These are phyloP conservation scores for Ylistrum balloti DNA, from an alignment of 1,140 invertebrate species.

Conservation along the genomic window DNA sequence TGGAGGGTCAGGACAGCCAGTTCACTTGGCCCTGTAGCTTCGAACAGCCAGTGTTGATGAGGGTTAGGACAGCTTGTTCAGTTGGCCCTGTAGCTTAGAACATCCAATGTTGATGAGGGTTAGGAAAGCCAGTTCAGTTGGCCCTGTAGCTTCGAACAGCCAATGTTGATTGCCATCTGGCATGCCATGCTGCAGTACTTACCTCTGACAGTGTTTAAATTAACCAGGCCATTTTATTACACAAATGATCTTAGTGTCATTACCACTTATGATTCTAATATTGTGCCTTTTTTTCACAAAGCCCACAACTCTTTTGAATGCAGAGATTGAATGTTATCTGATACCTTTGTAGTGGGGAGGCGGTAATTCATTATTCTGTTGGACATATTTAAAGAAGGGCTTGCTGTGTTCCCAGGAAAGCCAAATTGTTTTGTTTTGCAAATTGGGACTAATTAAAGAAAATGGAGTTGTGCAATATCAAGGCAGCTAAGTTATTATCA, in stretches of 20 bases:
- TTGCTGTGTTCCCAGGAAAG: neutral
- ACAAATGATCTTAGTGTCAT: neutral
- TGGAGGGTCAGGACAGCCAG: no score
- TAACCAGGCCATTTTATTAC: slow-evolving; percentile 23
- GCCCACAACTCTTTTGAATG: neutral
- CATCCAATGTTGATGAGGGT: no score
- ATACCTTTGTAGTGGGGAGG: neutral
- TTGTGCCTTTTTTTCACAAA: slow-evolving; percentile 30
- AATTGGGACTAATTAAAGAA: neutral
- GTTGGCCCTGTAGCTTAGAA: no score
- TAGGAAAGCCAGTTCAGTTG: no score
- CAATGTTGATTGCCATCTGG: neutral
- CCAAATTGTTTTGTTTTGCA: slow-evolving; percentile 19
- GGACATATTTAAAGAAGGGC: neutral
- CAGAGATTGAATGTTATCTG: neutral
- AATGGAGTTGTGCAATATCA: neutral
- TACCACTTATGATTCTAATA: neutral
- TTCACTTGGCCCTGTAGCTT: no score
- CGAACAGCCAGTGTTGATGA: no score
- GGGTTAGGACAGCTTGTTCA: no score
- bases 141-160: neutral
- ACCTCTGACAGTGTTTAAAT: neutral
- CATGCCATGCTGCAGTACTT: neutral
- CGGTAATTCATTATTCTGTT: slow-evolving; percentile 9
- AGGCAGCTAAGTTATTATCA: no score